Evolutionary conservation across 1,140 invertebrate genomes (phyloP).

Genomic region (Cotesia typhae): DNA sequence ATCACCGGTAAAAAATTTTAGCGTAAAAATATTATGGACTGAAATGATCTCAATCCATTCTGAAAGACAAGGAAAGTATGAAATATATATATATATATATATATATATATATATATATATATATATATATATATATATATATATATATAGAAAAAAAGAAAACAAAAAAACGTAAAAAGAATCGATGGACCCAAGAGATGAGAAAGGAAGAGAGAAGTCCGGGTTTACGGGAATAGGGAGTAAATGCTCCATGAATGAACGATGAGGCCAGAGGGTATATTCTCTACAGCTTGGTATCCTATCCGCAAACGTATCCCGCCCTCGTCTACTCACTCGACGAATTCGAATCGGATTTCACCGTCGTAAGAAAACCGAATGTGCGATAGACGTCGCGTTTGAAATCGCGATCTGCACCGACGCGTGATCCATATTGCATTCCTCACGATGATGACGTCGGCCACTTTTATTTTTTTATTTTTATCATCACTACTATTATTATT

Average conservation of each 20-base stretch:
- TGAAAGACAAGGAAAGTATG: constrained; percentile 55
- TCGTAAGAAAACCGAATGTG: constrained; percentile 19
- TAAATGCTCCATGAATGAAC: constrained; percentile 67
- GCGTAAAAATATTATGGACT: constrained; percentile 56
- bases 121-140: constrained; percentile 1
- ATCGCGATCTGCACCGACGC: constrained; percentile 52
- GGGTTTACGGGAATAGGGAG: constrained; percentile 63
- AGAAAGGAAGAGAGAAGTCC: constrained; percentile 27
- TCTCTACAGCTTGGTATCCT: constrained; percentile 4
- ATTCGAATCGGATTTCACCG: constrained; percentile 57
- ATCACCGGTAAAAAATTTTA: constrained; percentile 33
- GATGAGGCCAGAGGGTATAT: constrained; percentile 56
- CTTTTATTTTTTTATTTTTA: background rate
- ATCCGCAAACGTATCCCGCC: constrained; percentile 17
- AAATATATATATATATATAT: constrained; percentile 38
- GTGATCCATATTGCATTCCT: constrained; percentile 56
- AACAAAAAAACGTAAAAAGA: constrained; percentile 34
- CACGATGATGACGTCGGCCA: constrained; percentile 22
- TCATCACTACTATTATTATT: too few relatives aligned
- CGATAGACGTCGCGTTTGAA: constrained; percentile 40
- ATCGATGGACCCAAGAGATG: constrained; percentile 26
- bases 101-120: constrained; percentile 34
- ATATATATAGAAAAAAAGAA: constrained; percentile 25
- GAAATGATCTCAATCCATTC: constrained; percentile 60
- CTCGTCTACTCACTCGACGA: constrained; percentile 31